These are phyloP conservation scores for Spermophilus dauricus DNA, from an alignment of 2,113 vertebrate species.

Conservation along the genomic window DNA sequence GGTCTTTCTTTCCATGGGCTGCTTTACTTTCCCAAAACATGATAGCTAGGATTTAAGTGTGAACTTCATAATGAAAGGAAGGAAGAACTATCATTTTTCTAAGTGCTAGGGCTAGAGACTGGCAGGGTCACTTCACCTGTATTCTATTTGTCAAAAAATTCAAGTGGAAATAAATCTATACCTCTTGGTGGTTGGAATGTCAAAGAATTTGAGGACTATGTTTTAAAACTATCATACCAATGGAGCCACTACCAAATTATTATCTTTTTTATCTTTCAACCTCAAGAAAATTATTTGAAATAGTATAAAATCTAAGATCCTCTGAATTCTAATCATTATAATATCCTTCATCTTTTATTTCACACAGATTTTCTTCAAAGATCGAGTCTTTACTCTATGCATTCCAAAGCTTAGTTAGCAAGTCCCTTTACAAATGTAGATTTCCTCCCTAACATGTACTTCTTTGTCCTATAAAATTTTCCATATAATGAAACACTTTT, in stretches of 20 bases:
- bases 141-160: conserved; percentile 17
- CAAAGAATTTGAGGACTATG: conserved; percentile 10
- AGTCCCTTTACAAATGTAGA: conserved; percentile 47
- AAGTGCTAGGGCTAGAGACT: neutral
- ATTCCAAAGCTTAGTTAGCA: conserved; percentile 38
- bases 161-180: neutral
- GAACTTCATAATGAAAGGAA: neutral
- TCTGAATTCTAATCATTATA: conserved; percentile 32
- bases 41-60: neutral
- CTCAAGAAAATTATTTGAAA: conserved; percentile 13
- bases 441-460: neutral
- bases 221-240: conserved; percentile 23
- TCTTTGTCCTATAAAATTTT: conserved; percentile 42
- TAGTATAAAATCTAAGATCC: conserved; percentile 24
- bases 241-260: neutral
- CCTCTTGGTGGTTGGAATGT: neutral
- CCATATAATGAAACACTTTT: conserved; percentile 51
- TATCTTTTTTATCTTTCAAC: conserved; percentile 30
- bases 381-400: neutral
- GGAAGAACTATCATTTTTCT: neutral
- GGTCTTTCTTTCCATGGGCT: neutral
- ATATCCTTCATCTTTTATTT: conserved; percentile 55
- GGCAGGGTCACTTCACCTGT: neutral
- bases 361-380: conserved; percentile 46
- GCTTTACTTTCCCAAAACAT: neutral